Conservation (phyloP, 2,113 vertebrate species). For the Saimiri boliviensis region DNA sequence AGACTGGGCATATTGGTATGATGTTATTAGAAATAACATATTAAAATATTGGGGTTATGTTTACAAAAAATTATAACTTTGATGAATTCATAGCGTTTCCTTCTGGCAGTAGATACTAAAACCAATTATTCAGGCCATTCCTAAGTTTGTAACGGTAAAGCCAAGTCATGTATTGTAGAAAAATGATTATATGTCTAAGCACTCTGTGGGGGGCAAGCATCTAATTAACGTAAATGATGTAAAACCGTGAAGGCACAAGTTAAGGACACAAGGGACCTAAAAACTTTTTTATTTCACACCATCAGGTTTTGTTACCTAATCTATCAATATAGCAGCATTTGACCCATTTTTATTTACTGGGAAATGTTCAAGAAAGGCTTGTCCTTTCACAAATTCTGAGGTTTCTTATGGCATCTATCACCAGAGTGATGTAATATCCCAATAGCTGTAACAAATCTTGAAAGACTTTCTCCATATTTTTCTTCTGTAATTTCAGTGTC, state of each 20-base stretch:
- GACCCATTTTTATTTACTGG: neutral
- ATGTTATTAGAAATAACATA: neutral
- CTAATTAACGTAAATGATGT: conserved; percentile 27
- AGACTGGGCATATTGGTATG: neutral
- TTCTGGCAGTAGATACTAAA: conserved; percentile 24
- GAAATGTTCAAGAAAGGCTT: neutral
- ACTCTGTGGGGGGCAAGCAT: neutral
- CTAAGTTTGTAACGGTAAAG: conserved; percentile 37
- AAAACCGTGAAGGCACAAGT: conserved; percentile 9
- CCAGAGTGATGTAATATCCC: too few species aligned
- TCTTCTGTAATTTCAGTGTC: neutral
- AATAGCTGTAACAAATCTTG: neutral
- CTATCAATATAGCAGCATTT: neutral
- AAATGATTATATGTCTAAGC: conserved; percentile 27
- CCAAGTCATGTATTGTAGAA: conserved; percentile 16
- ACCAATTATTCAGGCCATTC: conserved; percentile 18
- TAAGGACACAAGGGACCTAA: neutral
- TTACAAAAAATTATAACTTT: conserved; percentile 6
- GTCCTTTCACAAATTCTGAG: neutral
- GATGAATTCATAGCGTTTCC: conserved; percentile 13
- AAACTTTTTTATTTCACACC: neutral
- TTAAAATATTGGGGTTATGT: neutral
- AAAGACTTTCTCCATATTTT: neutral
- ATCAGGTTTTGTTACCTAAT: neutral
- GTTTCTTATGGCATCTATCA: neutral